Evolutionary conservation across 1,140 invertebrate genomes (phyloP).

Genomic region (Limonius californicus): DNA sequence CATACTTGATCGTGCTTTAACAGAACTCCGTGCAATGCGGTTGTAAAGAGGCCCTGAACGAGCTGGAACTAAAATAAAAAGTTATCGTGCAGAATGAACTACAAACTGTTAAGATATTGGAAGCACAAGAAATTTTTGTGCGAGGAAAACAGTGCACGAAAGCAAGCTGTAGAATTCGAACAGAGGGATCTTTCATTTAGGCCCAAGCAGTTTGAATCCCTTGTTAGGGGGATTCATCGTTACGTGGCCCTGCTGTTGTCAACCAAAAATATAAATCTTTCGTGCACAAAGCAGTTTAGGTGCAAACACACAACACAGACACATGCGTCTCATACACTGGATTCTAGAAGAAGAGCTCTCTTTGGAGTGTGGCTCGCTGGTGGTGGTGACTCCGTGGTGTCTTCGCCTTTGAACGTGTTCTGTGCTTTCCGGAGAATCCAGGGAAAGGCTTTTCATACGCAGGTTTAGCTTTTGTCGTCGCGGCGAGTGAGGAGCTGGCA

Average conservation of each 20-base stretch:
- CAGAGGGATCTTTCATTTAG: too few relatives aligned
- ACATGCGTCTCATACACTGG: constrained; percentile 45
- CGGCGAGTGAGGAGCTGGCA: constrained; percentile 89
- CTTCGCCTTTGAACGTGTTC: constrained; percentile 78
- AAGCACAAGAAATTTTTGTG: too few relatives aligned
- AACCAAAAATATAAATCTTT: neutral
- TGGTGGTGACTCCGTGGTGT: constrained; percentile 52
- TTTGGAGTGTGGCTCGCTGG: constrained; percentile 55
- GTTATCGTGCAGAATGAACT: constrained; percentile 22
- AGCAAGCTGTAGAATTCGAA: too few relatives aligned
- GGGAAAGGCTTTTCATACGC: constrained; percentile 94
- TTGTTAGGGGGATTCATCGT: neutral
- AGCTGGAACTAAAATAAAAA: constrained; percentile 29
- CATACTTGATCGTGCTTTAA: constrained; percentile 48
- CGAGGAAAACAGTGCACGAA: too few relatives aligned
- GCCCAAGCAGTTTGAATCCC: too few relatives aligned
- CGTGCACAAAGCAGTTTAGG: constrained; percentile 4
- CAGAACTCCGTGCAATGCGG: constrained; percentile 44
- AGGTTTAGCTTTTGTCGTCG: constrained; percentile 92
- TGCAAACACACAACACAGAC: neutral
- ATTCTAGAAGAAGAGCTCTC: constrained; percentile 51
- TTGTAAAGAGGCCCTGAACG: constrained; percentile 37
- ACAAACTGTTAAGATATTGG: too few relatives aligned
- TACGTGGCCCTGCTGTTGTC: neutral
- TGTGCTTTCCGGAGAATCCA: constrained; percentile 92